Evolutionary conservation across 2,888 invertebrate genomes (phyloP), one percentile per base, ranked within the genome.

Genomic region (Prenolepis imparis): DNA sequence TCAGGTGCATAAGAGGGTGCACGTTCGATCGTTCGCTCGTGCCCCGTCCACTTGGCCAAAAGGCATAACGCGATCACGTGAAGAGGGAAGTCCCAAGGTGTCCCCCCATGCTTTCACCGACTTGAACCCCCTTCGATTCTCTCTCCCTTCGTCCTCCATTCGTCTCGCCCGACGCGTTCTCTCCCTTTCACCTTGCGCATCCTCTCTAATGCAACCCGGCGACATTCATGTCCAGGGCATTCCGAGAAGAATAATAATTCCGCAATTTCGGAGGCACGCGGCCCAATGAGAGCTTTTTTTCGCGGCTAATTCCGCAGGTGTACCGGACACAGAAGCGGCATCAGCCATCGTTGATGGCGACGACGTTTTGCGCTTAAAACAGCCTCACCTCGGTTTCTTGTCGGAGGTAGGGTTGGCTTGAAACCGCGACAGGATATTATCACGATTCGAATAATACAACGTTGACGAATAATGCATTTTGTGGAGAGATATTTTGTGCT

Each of bases 341-440:
- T 28, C 74, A 66, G 94, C 90, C 91, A 24, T 77, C 39, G 52
- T 77, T 32, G 41, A 41, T 21, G 48, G 66, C 66, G 93, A 94
- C 95, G 94, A 94, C 95, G 94, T 93, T 93, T 94, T 95, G 95
- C 95, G 94, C 75, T 74, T 83, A 86, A 86, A 85, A 77, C 82
- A 77, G 80, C 75, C 44, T 83, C 41, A 83, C 77, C 57, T 83
- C 73, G 72, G 82, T 48, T 77, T 75, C 48, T 77, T 70, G n/a
- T 52, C 1, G 21, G 36, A 70, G 28, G 59, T 66, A 74, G 57
- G 84, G 44, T 67, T 57, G 64, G 59, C 75, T 82, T 66, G 12
- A 77, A 70, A 39, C 64, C 82, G 70, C 73, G 61, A 84, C 82
- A 75, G n/a, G 24, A 44, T 39, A 55, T n/a, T 52, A n/a, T 1